Evolutionary conservation across 1,140 invertebrate species (phyloP).

Genomic region (Cataglyphis hispanica): DNA sequence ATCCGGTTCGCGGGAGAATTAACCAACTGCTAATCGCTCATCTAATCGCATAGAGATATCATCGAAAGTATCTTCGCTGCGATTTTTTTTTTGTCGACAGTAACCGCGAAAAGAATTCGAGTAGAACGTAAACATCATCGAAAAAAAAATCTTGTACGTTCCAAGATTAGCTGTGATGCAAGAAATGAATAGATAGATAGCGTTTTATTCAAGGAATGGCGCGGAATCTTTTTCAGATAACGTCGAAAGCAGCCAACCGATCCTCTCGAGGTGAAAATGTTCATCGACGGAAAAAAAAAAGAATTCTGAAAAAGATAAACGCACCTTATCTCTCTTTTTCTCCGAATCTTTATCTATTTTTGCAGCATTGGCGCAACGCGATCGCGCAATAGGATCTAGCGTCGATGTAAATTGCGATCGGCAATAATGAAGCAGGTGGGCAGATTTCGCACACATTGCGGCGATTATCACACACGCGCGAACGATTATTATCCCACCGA

Average conservation of each 20-base stretch:
- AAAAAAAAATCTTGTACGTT: constrained; percentile 48
- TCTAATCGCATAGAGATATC: constrained; percentile 68
- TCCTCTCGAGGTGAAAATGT: constrained; percentile 12
- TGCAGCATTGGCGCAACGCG: constrained; percentile 31
- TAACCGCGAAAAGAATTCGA: constrained; percentile 2
- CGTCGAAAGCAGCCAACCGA: not conserved
- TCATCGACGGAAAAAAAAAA: not conserved
- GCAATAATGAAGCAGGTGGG: constrained; percentile 59
- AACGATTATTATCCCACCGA: constrained; percentile 64
- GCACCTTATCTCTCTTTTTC: not conserved
- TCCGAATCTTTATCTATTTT: constrained; percentile 32
- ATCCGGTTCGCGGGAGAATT: constrained; percentile 2
- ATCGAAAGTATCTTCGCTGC: constrained; percentile 26
- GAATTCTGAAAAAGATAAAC: constrained; percentile 7
- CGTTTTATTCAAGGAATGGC: constrained; percentile 38
- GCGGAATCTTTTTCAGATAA: constrained; percentile 38
- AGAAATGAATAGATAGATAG: not conserved
- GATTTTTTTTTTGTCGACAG: constrained; percentile 13
- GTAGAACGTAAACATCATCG: constrained; percentile 36
- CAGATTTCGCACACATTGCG: constrained; percentile 61
- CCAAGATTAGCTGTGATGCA: constrained; percentile 3
- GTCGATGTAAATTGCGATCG: constrained; percentile 57
- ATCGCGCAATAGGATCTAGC: constrained; percentile 9
- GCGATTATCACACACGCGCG: constrained; percentile 45
- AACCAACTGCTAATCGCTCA: constrained; percentile 42